Base-by-base conservation (phyloP, 2,113 vertebrate species). In the Lipophrys pholis region DNA sequence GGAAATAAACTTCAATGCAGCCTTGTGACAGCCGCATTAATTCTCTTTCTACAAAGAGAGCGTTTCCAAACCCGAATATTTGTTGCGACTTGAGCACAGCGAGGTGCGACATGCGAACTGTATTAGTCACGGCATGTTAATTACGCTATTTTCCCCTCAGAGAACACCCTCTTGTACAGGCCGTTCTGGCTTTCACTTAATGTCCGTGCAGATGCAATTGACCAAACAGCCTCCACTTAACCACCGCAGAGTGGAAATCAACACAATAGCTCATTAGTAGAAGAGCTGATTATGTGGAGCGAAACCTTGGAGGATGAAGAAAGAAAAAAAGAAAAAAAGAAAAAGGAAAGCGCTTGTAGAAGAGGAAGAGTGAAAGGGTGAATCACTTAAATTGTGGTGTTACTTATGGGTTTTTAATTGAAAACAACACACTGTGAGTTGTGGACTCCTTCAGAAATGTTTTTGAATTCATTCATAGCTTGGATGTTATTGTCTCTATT, bases 1-100 rank as follows among this genome's bases (percentile, higher is more conserved):
- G 48, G 46, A 62, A 70, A 80, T 69, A 70, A 12, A 73, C 57
- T 83, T 80, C 73, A 76, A 69, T 80, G 38, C 42, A 46, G 48
- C 56, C 64, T 30, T 53, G 58, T 46, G 50, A 69, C 72, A 39
- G 41, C 36, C 49, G 36, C 71, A 73, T 63, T 45, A 64, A 67
- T 40, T 16, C 14, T 74, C 43, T 39, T 68, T 79, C 39, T 38
- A 65, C 38, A 81, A 48, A 52, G 30, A 15, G 8, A 60, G 42
- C 8, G 35, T 58, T 63, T 78, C 46, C 38, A 53, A 53, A 15
- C 7, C 12, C 14, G 39, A 45, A 63, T 70, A 63, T 50, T 69
- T 40, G 49, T 66, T 36, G 9, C 54, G 53, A 57, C 50, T 69
- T 58, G 11, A 16, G 17, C 10, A 42, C 15, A 49, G 7, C 15